Evolutionary conservation across 2,888 invertebrate genomes (phyloP), one percentile per base, ranked within the genome.

Genomic region (Ormyrus thymus): DNA sequence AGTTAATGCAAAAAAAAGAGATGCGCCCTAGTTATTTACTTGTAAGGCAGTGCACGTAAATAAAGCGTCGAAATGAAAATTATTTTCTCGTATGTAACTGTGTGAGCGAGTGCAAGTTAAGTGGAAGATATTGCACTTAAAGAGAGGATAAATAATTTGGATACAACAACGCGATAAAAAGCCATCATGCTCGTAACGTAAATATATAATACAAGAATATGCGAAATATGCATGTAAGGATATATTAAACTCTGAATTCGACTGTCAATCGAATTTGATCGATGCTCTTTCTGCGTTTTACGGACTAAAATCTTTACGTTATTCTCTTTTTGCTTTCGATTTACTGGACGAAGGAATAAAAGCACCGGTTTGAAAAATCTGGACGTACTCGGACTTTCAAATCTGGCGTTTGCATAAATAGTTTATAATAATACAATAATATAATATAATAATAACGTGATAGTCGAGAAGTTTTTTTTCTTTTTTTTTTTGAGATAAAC

Each of bases 161-260:
- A 80, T 76, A 84, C 78, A 85, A 83, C 83, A 82, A 84, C 79
- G 81, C 72, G 53, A 75, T 65, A 75, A 50, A 29, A 73, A 76
- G 72, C 73, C 68, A 65, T 64, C 53, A 43, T 77, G 53, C 61
- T 75, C 55, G 46, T 78, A 75, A 75, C 56, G 66, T 66, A 59
- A 46, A 53, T 83, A 82, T 82, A 82, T 82, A 83, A 83, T 82
- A 82, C 76, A 69, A 78, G 79, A 81, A 71, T 77, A 72, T 59
- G 58, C 71, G 81, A 81, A 71, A 71, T 66, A 58, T 65, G 66
- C 53, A 72, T 81, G 77, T 81, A 82, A 82, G 81, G 82, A 81
- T 78, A 85, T 85, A 83, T 83, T 83, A 83, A 85, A 84, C 79
- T 84, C 82, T 84, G 80, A 71, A 70, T 80, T 84, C 83, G 84